phyloP scores from a whole-genome alignment of 2,797 vertebrate genomes.

The Dipus sagitta region DNA sequence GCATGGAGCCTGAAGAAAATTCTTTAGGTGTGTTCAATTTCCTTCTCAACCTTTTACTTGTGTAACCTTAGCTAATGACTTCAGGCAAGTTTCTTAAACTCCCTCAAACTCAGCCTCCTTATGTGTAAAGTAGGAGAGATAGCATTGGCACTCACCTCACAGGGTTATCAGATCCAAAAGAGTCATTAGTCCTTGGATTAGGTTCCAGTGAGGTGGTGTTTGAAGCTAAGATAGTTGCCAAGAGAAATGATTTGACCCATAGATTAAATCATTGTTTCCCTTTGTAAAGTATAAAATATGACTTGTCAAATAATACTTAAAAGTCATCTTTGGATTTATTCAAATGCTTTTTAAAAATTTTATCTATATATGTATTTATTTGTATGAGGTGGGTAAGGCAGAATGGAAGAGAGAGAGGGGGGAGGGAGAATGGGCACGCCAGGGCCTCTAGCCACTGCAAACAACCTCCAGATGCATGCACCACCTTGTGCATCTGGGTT shows the following conservation, averaged over 20 bases:
- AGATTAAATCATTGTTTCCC: background rate
- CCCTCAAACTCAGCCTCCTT: background rate
- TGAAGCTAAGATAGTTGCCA: background rate
- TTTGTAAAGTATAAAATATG: background rate
- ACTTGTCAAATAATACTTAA: background rate
- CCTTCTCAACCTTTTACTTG: background rate
- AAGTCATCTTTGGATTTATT: background rate
- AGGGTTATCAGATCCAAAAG: background rate
- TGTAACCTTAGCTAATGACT: background rate
- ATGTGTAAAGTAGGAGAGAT: background rate
- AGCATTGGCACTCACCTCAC: background rate
- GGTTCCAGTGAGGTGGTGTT: background rate
- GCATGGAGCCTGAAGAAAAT: fast-evolving
- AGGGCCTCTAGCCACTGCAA: too few species aligned
- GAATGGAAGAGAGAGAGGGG: too few species aligned
- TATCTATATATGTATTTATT: too few species aligned
- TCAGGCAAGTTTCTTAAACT: background rate
- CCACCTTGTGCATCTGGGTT: too few species aligned
- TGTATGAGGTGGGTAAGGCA: too few species aligned
- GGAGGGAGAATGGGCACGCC: too few species aligned
- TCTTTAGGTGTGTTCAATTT: background rate
- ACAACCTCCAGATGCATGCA: too few species aligned
- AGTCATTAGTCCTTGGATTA: background rate
- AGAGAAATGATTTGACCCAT: background rate
- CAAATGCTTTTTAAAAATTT: too few species aligned